Percentiles rank a stretch among this genome's conserved stretches.
Evolutionary conservation across 1,140 invertebrate species (phyloP).

Genomic region (Panagrolaimus sp.): DNA sequence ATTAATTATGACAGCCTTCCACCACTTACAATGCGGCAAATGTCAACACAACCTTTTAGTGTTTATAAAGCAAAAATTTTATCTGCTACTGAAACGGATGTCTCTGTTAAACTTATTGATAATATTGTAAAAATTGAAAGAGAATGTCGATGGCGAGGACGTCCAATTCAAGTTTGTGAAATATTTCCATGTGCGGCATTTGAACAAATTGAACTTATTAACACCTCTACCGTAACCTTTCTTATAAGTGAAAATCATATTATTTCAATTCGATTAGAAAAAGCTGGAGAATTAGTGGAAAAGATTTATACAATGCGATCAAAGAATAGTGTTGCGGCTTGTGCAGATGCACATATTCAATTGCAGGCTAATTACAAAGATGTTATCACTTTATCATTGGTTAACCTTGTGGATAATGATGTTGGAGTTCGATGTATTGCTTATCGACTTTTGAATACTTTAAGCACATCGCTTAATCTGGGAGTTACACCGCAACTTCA

Average conservation of each 20-base stretch:
- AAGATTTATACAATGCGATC: slow-evolving; percentile 16
- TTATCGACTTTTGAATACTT: slow-evolving; percentile 21
- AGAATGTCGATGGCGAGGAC: slow-evolving; percentile 21
- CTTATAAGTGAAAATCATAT: slow-evolving; percentile 24
- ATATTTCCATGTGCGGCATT: slow-evolving; percentile 26
- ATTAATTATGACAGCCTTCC: slow-evolving; percentile 21
- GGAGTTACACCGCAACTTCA: slow-evolving; percentile 17
- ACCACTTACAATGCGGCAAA: slow-evolving; percentile 19
- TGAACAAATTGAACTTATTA: slow-evolving; percentile 25
- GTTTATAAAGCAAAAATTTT: slow-evolving; percentile 21
- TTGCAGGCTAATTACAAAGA: slow-evolving; percentile 23
- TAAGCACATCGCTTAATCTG: background rate
- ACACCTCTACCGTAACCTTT: slow-evolving; percentile 20
- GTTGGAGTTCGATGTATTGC: slow-evolving; percentile 23
- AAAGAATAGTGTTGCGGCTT: slow-evolving; percentile 13
- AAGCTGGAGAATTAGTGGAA: slow-evolving; percentile 20
- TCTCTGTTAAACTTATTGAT: slow-evolving; percentile 26
- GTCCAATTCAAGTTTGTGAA: slow-evolving; percentile 19
- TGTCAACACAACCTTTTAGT: slow-evolving; percentile 16
- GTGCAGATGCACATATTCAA: slow-evolving; percentile 20
- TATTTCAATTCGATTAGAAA: slow-evolving; percentile 20
- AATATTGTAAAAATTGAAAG: slow-evolving; percentile 25
- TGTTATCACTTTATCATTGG: slow-evolving; percentile 23
- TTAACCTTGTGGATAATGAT: slow-evolving; percentile 24
- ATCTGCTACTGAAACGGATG: slow-evolving; percentile 22